A percentile compares a stretch with the other conserved stretches of the same genome.
phyloP scores from a whole-genome alignment of 2,113 vertebrate genomes.

The Todiramphus chloris region DNA sequence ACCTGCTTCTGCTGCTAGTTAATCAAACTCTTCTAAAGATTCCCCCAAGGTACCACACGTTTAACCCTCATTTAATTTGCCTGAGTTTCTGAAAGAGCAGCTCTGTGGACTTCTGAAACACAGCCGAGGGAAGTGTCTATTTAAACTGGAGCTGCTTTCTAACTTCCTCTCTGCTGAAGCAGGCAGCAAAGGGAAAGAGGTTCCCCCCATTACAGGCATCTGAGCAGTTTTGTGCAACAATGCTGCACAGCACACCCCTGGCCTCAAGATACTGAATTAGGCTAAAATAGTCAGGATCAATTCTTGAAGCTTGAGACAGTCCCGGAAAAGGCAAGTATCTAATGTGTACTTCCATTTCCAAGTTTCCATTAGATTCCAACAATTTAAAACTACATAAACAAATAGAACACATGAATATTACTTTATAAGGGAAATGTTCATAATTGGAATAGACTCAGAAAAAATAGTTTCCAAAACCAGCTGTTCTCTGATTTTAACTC shows the following conservation, averaged over 20 bases:
- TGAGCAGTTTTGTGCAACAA: not conserved
- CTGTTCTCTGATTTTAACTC: not conserved
- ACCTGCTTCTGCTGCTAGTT: not conserved
- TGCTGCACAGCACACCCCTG: not conserved
- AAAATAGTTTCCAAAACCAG: not conserved
- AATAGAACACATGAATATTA: not conserved
- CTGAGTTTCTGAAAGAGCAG: not conserved
- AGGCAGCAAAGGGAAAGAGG: not conserved
- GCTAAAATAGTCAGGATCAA: not conserved
- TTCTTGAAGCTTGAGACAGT: not conserved
- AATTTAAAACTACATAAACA: not conserved
- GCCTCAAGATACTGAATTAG: not conserved
- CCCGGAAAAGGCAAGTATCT: not conserved
- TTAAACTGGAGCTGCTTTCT: not conserved
- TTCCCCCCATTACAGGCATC: not conserved
- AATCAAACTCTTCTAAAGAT: not conserved
- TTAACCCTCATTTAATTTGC: not conserved
- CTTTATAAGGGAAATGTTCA: not conserved
- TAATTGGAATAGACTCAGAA: not conserved
- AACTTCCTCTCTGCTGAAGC: not conserved
- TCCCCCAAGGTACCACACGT: not conserved
- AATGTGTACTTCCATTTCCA: not conserved
- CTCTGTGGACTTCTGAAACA: not conserved
- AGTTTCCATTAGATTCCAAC: not conserved
- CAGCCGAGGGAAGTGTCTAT: not conserved